Evolutionary conservation across 2,797 vertebrate genomes (phyloP).

Genomic region (Propithecus deckenii): DNA sequence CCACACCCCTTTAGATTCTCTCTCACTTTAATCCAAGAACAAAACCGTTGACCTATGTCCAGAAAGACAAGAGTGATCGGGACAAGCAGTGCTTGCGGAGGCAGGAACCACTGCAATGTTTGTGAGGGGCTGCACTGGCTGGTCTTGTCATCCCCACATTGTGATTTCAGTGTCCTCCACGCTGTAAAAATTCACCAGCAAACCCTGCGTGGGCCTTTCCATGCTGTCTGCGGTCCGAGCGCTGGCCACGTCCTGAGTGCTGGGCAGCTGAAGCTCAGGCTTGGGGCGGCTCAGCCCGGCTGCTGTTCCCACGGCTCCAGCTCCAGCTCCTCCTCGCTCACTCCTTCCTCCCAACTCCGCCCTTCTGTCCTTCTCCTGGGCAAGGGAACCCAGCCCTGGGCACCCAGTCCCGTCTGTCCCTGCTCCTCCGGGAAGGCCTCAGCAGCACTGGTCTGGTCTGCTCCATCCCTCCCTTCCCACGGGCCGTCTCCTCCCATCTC

Average conservation of each 20-base stretch:
- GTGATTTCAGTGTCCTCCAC: too few relatives aligned
- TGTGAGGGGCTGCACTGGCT: not conserved
- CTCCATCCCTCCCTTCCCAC: not conserved
- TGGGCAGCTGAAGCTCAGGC: too few relatives aligned
- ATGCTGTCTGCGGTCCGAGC: not conserved
- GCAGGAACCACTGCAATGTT: not conserved
- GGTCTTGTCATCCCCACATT: too few relatives aligned
- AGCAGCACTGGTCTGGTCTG: accelerated
- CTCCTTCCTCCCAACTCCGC: not conserved
- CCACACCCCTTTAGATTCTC: not conserved
- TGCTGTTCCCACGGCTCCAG: not conserved
- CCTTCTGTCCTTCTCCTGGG: not conserved
- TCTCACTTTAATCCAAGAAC: not conserved
- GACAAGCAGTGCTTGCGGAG: accelerated
- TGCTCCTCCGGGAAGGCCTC: not conserved
- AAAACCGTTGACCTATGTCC: not conserved
- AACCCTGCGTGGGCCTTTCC: not conserved
- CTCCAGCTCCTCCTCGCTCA: not conserved
- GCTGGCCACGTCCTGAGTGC: not conserved
- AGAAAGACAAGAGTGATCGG: not conserved
- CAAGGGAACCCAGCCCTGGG: too few relatives aligned
- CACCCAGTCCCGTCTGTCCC: accelerated
- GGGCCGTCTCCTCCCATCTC: accelerated
- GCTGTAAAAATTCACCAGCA: accelerated
- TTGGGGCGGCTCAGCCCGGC: not conserved